Percentiles rank a stretch among this genome's conserved stretches.
phyloP scores from a whole-genome alignment of 2,113 vertebrate species.

The Cervus canadensis region DNA sequence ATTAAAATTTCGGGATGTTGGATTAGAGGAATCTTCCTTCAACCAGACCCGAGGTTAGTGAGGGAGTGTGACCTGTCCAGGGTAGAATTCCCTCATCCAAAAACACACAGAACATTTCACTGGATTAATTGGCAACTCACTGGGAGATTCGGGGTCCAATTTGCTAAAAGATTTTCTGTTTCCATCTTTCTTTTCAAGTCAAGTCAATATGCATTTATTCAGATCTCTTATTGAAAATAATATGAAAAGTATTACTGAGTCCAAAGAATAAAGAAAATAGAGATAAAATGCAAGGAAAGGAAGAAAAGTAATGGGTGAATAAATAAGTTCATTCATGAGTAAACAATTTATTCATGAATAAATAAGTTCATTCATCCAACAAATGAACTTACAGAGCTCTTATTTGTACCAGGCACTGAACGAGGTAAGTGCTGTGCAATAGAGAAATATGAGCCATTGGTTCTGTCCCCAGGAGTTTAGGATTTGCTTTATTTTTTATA shows the following conservation, averaged over 20 bases:
- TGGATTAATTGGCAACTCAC: slow-evolving; percentile 66
- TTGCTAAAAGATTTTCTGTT: slow-evolving; percentile 58
- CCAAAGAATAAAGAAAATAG: slow-evolving; percentile 59
- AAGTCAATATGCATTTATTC: slow-evolving; percentile 54
- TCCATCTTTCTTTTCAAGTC: slow-evolving; percentile 60
- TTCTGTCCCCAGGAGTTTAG: slow-evolving; percentile 2
- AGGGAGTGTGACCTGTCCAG: slow-evolving; percentile 38
- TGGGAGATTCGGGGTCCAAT: slow-evolving; percentile 33
- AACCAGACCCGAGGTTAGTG: slow-evolving; percentile 33
- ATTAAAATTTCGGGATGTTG: slow-evolving; percentile 61
- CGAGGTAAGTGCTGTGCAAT: neutral
- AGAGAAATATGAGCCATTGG: neutral
- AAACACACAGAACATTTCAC: slow-evolving; percentile 42
- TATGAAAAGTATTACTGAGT: slow-evolving; percentile 53
- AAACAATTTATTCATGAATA: slow-evolving; percentile 70
- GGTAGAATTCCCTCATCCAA: slow-evolving; percentile 59
- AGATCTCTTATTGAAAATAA: slow-evolving; percentile 61
- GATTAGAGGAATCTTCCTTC: slow-evolving; percentile 60
- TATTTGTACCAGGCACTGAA: neutral
- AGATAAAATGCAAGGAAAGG: slow-evolving; percentile 56
- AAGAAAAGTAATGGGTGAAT: slow-evolving; percentile 53
- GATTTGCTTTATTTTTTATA: slow-evolving; percentile 38
- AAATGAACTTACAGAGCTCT: slow-evolving; percentile 60
- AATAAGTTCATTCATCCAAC: slow-evolving; percentile 67
- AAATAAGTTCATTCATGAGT: slow-evolving; percentile 65